Percentiles rank a stretch among this genome's conserved stretches.
Evolutionary conservation across 2,797 vertebrate species (phyloP).

Genomic region (Sebastes nivosus): DNA sequence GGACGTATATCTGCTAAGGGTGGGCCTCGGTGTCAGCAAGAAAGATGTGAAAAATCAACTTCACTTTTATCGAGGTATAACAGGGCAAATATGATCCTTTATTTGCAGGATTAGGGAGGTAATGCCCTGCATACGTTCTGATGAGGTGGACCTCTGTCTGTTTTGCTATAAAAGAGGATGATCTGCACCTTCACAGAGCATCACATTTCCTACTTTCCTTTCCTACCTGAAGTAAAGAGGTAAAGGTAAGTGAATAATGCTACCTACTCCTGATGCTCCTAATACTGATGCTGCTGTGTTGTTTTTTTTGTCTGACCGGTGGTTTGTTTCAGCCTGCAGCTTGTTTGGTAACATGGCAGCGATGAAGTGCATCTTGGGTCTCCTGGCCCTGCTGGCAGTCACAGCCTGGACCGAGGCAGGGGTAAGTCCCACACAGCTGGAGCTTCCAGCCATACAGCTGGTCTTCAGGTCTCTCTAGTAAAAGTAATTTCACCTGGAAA

Average conservation of each 20-base stretch:
- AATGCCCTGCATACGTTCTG: neutral
- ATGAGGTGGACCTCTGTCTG: neutral
- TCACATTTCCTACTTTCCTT: neutral
- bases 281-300: neutral
- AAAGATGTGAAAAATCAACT: neutral
- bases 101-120: neutral
- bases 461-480: neutral
- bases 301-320: neutral
- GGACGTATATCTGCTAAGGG: neutral
- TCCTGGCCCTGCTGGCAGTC: slow-evolving; percentile 7
- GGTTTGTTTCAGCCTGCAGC: neutral
- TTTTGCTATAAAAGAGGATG: slow-evolving; percentile 2
- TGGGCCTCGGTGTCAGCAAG: neutral
- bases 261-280: neutral
- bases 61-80: neutral
- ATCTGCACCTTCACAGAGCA: neutral
- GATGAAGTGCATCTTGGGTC: slow-evolving; percentile 40
- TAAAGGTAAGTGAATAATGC: neutral
- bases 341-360: slow-evolving; percentile 29
- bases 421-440: slow-evolving; percentile 9
- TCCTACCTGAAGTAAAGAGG: neutral
- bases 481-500: neutral
- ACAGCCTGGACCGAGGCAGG: neutral
- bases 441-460: no score
- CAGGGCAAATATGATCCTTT: neutral